phyloP scores from a whole-genome alignment of 1,140 invertebrate genomes.

The Lordiphosa stackelbergi region DNA sequence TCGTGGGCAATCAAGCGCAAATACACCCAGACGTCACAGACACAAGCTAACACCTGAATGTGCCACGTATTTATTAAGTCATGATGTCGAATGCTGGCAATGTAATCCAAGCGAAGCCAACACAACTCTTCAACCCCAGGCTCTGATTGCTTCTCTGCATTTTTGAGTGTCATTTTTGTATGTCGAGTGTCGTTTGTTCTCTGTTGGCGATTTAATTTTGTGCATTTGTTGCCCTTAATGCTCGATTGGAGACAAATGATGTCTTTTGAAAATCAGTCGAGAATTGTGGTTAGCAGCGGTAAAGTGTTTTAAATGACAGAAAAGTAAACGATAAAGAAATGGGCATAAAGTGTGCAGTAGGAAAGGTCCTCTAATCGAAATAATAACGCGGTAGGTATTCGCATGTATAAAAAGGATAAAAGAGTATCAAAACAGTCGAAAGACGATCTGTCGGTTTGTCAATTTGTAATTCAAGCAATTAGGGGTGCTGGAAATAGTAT shows the following conservation, averaged over 20 bases:
- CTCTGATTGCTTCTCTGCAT: slow-evolving; percentile 52
- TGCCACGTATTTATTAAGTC: slow-evolving; percentile 65
- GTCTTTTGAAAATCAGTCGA: slow-evolving; percentile 9
- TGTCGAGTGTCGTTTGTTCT: too few relatives aligned
- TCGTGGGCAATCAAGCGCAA: slow-evolving; percentile 66
- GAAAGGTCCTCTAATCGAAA: too few relatives aligned
- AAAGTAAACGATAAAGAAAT: too few relatives aligned
- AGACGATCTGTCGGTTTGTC: too few relatives aligned
- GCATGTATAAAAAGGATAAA: too few relatives aligned
- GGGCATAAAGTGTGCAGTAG: too few relatives aligned
- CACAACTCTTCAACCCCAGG: slow-evolving; percentile 4
- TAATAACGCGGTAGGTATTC: too few relatives aligned
- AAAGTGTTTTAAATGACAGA: too few relatives aligned
- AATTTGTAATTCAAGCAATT: too few relatives aligned
- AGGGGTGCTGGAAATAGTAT: too few relatives aligned
- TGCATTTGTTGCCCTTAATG: slow-evolving; percentile 48
- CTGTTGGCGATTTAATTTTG: slow-evolving; percentile 31
- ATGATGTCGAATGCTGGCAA: slow-evolving; percentile 42
- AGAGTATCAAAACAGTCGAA: too few relatives aligned
- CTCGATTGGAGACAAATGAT: slow-evolving; percentile 32
- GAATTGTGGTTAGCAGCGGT: not conserved
- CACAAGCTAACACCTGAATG: slow-evolving; percentile 20
- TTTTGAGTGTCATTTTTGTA: slow-evolving; percentile 38
- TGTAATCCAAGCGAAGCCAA: slow-evolving; percentile 29
- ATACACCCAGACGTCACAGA: slow-evolving; percentile 22